These are phyloP conservation scores for Protosalanx chinensis DNA, from an alignment of 2,797 vertebrate genomes.

Conservation along the genomic window DNA sequence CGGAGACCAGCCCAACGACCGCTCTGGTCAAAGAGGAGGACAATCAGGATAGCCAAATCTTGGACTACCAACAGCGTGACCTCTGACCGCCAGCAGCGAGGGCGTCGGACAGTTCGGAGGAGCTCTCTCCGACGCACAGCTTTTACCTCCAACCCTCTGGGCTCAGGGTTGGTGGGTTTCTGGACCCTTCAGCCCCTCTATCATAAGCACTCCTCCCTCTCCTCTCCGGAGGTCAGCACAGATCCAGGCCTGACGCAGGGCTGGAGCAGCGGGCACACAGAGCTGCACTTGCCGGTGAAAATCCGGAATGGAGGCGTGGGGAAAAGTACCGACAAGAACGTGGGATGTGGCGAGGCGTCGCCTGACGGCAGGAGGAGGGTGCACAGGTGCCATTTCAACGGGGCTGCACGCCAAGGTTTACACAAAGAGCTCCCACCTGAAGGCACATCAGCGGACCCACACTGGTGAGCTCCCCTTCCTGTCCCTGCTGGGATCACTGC, in stretches of 20 bases:
- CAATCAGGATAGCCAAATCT: constrained; percentile 82
- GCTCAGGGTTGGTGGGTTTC: constrained; percentile 82
- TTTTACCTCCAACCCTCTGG: constrained; percentile 93
- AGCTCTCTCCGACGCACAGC: constrained; percentile 94
- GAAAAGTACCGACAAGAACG: constrained; percentile 86
- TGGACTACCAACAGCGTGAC: constrained; percentile 96
- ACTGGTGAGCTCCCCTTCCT: constrained; percentile 83
- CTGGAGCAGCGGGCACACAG: constrained; percentile 81
- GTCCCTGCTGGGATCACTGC: constrained; percentile 17
- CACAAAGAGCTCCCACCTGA: constrained; percentile 99
- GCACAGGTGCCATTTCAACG: constrained; percentile 97
- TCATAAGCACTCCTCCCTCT: constrained; percentile 96
- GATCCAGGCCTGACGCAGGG: constrained; percentile 76
- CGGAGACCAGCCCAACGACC: constrained; percentile 79
- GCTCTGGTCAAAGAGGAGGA: constrained; percentile 82
- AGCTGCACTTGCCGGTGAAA: constrained; percentile 87
- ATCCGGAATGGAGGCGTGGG: constrained; percentile 78
- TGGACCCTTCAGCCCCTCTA: constrained; percentile 90
- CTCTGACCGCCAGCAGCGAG: constrained; percentile 94
- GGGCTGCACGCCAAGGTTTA: constrained; percentile 99
- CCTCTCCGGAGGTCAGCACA: constrained; percentile 88
- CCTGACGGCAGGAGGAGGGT: constrained; percentile 91
- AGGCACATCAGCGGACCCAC: constrained; percentile 99
- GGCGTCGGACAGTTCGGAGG: constrained; percentile 97
- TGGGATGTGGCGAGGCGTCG: constrained; percentile 82